Evolutionary conservation across 2,797 vertebrate genomes (phyloP), one percentile per base, ranked within the genome.

Genomic region (Lateolabrax maculatus): DNA sequence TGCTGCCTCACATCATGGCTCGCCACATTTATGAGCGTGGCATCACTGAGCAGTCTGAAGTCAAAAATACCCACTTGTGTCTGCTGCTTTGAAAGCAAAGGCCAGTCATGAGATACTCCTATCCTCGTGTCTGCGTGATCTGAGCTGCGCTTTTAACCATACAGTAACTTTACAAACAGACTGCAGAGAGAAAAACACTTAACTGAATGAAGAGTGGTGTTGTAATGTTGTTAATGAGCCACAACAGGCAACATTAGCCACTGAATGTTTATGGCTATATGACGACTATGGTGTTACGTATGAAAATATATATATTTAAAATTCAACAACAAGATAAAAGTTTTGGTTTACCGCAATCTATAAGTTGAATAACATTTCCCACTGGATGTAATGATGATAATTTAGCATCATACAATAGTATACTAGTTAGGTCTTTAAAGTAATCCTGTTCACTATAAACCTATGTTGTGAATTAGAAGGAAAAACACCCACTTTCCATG

Each of bases 51-150:
- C 48, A 36, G 85, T 80, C 60, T 77, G 53, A 90, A 71, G 79
- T 79, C 41, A 84, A 82, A 93, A 89, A 90, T 84, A 91, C 13
- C 58, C 55, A 11, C 73, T 72, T 1, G 57, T 80, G 69, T 81
- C 60, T 75, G 68, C 69, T 71, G 83, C 79, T 89, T 62, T 77
- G 69, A 83, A 80, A 77, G 76, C 65, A 71, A 79, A 86, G 77
- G 71, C 44, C 57, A 53, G 89, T 93, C 91, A 93, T 84, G 88
- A 80, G 93, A 92, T 53, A 4, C 49, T 43, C 53, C 39, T 18
- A 2, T 71, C 60, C 71, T 83, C 48, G 27, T 81, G 85, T 85
- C 79, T 80, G 71, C 44, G 65, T 76, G 62, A 83, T 60, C 70
- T 56, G 49, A 65, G 60, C 49, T 18, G 71, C 5, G 69, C 53